Evolutionary conservation across 2,888 invertebrate species (phyloP).

Genomic region (Linnaemya tessellans): DNA sequence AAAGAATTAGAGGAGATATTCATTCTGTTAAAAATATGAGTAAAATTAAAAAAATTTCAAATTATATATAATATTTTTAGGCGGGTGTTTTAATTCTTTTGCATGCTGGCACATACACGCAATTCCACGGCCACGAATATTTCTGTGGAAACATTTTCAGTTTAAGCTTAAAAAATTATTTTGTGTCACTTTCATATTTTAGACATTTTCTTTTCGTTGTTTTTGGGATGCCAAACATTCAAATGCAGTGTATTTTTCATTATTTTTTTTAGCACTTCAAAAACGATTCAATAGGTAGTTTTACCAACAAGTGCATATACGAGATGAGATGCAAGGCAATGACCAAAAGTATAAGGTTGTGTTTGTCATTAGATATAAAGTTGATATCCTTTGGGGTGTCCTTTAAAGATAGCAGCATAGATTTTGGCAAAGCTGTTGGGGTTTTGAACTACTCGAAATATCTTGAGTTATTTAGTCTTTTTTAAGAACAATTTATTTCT

Average conservation of each 20-base stretch:
- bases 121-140: neutral
- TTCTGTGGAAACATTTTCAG: conserved; percentile 5
- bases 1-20: too few species aligned
- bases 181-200: conserved; percentile 11
- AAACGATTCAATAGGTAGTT: conserved; percentile 49
- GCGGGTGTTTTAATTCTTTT: too few species aligned
- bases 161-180: conserved; percentile 38
- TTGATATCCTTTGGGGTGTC: neutral
- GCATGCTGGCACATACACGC: too few species aligned
- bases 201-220: neutral
- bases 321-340: neutral
- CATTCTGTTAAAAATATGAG: too few species aligned
- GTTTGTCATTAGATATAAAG: neutral
- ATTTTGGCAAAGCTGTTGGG: too few species aligned
- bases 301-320: conserved; percentile 36
- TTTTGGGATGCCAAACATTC: conserved; percentile 46
- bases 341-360: neutral
- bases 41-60: too few species aligned
- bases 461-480: neutral
- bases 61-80: too few species aligned
- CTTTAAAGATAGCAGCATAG: neutral
- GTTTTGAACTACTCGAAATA: too few species aligned
- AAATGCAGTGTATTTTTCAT: conserved; percentile 55
- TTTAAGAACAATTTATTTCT: neutral
- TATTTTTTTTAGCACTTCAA: conserved; percentile 55